A percentile compares a stretch with the other conserved stretches of the same genome.
Evolutionary conservation across 2,113 vertebrate species (phyloP).

Genomic region (Dissostichus mawsoni): DNA sequence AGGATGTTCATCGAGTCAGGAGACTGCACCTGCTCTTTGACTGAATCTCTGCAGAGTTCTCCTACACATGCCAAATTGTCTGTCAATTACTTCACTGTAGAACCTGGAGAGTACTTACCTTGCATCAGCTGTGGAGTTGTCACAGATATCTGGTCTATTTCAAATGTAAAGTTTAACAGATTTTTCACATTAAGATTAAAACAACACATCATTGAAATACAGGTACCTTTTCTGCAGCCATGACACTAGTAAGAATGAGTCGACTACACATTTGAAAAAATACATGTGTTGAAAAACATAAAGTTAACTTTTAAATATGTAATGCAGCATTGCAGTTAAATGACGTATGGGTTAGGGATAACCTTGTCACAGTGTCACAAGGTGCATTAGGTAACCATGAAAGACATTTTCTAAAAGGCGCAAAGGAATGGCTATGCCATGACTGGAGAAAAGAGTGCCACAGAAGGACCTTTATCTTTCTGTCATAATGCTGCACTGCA

Average conservation of each 20-base stretch:
- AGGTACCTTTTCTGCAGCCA: too few species aligned
- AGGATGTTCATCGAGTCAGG: constrained; percentile 16
- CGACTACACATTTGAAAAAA: constrained; percentile 20
- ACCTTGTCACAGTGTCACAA: constrained; percentile 81
- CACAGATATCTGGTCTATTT: not conserved
- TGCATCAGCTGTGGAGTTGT: not conserved
- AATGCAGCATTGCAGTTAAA: constrained; percentile 36
- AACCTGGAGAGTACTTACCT: constrained; percentile 1
- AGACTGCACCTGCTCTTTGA: constrained; percentile 15
- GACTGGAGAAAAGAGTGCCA: constrained; percentile 76
- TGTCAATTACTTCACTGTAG: not conserved
- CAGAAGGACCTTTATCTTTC: constrained; percentile 64
- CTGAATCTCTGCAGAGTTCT: constrained; percentile 7
- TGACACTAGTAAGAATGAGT: not conserved
- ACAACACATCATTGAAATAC: not conserved
- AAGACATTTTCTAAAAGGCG: constrained; percentile 85
- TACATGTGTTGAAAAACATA: constrained; percentile 4
- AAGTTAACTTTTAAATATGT: constrained; percentile 27
- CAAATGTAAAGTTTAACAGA: not conserved
- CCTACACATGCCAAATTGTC: not conserved
- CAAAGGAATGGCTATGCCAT: constrained; percentile 84
- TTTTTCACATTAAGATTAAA: not conserved
- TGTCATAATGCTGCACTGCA: constrained; percentile 53
- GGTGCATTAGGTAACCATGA: constrained; percentile 82
- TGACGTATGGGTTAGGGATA: constrained; percentile 73